Conservation (phyloP, 2,888 invertebrate genomes). For the Theodoxus fluviatilis region DNA sequence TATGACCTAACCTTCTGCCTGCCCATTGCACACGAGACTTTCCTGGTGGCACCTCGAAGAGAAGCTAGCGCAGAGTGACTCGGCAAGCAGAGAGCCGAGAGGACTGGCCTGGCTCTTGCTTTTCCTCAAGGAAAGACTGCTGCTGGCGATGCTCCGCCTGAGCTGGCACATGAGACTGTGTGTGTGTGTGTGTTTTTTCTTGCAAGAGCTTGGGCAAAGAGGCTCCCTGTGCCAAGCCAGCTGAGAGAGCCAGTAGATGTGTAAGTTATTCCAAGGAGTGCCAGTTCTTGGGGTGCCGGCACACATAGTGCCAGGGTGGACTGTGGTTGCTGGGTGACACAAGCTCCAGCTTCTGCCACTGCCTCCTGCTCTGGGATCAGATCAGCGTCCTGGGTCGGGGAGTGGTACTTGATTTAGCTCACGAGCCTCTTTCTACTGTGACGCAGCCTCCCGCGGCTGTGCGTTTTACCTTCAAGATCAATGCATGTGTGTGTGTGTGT, state of each 20-base stretch:
- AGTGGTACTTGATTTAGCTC: neutral
- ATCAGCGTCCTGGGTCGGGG: neutral
- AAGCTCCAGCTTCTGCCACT: neutral
- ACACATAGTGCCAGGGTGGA: too few species aligned
- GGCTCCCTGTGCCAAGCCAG: constrained; percentile 16
- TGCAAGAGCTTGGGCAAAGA: too few species aligned
- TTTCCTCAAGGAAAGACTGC: too few species aligned
- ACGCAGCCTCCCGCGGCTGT: neutral
- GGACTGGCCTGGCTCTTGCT: too few species aligned
- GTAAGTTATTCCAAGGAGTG: neutral
- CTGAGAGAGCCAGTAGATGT: constrained; percentile 3
- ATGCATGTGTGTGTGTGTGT: neutral
- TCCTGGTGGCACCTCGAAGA: too few species aligned
- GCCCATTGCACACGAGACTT: too few species aligned
- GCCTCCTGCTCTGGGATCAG: neutral
- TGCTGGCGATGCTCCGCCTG: too few species aligned
- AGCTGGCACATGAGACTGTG: neutral
- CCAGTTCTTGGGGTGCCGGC: neutral
- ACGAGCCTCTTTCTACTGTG: neutral
- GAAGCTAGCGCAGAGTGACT: too few species aligned
- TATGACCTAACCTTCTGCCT: too few species aligned
- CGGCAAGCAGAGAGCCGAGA: too few species aligned
- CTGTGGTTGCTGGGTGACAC: too few species aligned
- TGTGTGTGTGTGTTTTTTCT: neutral
- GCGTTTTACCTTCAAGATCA: neutral